A percentile compares a stretch with the other conserved stretches of the same genome.
Evolutionary conservation across 2,888 invertebrate genomes (phyloP).

Genomic region (Phasia obesa): DNA sequence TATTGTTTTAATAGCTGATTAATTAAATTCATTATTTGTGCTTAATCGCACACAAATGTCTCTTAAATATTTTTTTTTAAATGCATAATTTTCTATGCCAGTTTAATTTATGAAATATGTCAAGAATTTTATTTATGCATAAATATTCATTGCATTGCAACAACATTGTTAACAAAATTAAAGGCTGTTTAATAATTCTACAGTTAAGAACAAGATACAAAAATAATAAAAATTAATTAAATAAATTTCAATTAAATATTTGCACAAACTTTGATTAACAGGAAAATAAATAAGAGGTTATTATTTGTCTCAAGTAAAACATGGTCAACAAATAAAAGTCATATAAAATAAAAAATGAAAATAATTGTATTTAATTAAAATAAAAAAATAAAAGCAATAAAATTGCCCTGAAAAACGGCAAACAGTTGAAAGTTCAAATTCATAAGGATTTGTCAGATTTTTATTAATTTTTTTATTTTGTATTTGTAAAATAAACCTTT

Average conservation of each 20-base stretch:
- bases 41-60: slow-evolving; percentile 12
- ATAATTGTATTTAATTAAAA: not conserved
- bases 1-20: not conserved
- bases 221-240: slow-evolving; percentile 24
- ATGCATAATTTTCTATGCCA: slow-evolving; percentile 38
- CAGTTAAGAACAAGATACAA: slow-evolving; percentile 37
- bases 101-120: slow-evolving; percentile 35
- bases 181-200: slow-evolving; percentile 22
- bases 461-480: no score
- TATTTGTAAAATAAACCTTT: not conserved
- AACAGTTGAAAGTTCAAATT: no score
- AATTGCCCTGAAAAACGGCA: not conserved
- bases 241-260: slow-evolving; percentile 28
- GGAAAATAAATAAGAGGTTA: slow-evolving; percentile 12
- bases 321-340: not conserved
- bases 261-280: slow-evolving; percentile 20
- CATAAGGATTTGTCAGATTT: no score
- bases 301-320: not conserved
- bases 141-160: slow-evolving; percentile 14
- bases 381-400: no score
- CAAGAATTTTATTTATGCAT: slow-evolving; percentile 29
- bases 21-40: slow-evolving; percentile 25
- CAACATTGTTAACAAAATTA: slow-evolving; percentile 20
- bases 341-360: not conserved
- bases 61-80: not conserved